Base-by-base conservation (phyloP, 2,113 vertebrate genomes). In the Phylloscopus whistleri region DNA sequence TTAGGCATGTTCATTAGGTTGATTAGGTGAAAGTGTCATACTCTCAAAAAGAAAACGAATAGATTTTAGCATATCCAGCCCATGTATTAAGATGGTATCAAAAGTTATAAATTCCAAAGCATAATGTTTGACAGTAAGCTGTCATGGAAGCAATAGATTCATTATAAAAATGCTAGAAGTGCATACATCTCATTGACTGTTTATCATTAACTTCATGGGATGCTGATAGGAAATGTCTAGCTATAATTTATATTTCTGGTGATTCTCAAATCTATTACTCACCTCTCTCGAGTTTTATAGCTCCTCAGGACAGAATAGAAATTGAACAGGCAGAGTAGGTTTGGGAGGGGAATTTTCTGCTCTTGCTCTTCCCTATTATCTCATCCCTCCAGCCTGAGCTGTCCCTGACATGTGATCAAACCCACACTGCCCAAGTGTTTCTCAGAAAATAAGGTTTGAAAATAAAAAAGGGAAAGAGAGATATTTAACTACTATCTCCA, bases 161-260 rank as follows among this genome's bases (percentile, higher is more conserved):
- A 98, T 98, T 98, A 98, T 96, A 98, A 97, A 98, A 97, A 97
- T 96, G 96, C 96, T 98, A 96, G 96, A 96, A 95, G 97, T 97
- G 97, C 97, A 97, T 97, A 97, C 96, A 97, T 97, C 96, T 97
- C 97, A 96, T 96, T 97, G 98, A 98, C 97, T 98, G 97, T 97
- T 98, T 98, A 98, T 98, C 97, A 98, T 98, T 98, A 98, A 97
- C 96, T 94, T 93, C 94, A 95, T 72, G 59, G 95, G 95, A 94
- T 97, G 96, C 92, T 97, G 97, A 98, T 98, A 98, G 96, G 95
- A 98, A 97, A 93, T 97, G 97, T 97, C 97, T 97, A 91, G 91
- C 92, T 97, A 97, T 98, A 98, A 98, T 98, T 98, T 98, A 98
- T 98, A 97, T 98, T 97, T 98, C 94, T 96, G 93, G 96, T 94